Conservation (phyloP, 2,797 vertebrate species). For the Sitta carolinensis region DNA sequence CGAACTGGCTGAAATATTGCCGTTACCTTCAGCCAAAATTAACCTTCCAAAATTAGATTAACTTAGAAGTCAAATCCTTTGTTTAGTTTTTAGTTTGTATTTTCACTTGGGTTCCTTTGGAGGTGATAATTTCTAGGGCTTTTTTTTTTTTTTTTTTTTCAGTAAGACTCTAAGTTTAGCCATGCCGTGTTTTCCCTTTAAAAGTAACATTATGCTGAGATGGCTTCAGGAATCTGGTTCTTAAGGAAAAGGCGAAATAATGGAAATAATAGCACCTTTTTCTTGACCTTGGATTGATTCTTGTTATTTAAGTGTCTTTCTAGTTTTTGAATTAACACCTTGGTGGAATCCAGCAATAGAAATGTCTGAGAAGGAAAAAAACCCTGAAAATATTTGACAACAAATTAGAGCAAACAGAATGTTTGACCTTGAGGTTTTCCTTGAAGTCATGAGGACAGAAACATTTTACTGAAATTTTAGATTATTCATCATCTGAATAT, state of each 20-base stretch:
- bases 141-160: not conserved
- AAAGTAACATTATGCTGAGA: not conserved
- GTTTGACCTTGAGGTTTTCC: not conserved
- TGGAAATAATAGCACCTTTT: not conserved
- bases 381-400: not conserved
- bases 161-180: not conserved
- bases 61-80: not conserved
- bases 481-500: not conserved
- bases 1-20: not conserved
- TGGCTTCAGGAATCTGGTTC: not conserved
- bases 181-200: accelerated
- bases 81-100: not conserved
- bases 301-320: not conserved
- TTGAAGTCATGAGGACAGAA: not conserved
- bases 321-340: not conserved
- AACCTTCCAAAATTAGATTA: not conserved
- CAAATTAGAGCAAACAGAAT: not conserved
- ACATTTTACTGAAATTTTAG: not conserved
- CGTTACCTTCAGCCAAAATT: not conserved
- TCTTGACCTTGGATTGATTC: not conserved
- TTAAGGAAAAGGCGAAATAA: not conserved
- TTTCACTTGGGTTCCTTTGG: not conserved
- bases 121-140: not conserved
- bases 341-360: not conserved
- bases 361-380: not conserved